Evolutionary conservation across 2,888 invertebrate species (phyloP), one percentile per base, ranked within the genome.

Genomic region (Pyrocoelia pectoralis): DNA sequence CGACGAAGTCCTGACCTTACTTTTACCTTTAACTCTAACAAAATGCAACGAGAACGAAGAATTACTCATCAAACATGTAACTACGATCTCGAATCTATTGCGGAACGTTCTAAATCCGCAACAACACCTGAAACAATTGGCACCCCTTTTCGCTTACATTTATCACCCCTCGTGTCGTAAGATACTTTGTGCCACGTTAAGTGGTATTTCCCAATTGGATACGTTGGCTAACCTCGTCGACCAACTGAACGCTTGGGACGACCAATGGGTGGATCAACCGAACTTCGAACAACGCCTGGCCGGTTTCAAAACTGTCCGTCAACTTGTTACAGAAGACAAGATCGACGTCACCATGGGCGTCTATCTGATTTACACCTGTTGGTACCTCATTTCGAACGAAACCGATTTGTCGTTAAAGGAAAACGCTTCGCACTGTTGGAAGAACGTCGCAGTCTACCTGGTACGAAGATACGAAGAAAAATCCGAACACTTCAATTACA

Each of bases 261-360:
- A 86, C 46, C 88, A 90, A 67, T 93, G 93, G 89, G 86, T 97
- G n/a, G 97, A 97, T 72, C 97, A 98, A 77, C 96, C 97, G 0
- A 95, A 98, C 81, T 96, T 93, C 73, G 89, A 92, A 65, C 85
- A 85, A 71, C 86, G 98, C 71, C 83, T 97, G 15, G 88, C 90
- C 56, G 92, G 92, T 0, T 94, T 94, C 72, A 88, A 87, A 72
- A 82, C 84, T 71, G 87, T 95, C 40, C 87, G 87, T 64, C 76
- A 83, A 46, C 76, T 87, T 57, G 80, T 85, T 10, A 82, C 84
- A 1, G 78, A 84, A 56, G 78, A 83, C 50, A 78, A 80, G 15
- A 81, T 92, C 2, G 86, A 88, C 52, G 78, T 91, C 17, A 87
- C 90, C 68, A 77, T 89, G 12, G 90, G 91, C 0, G 84, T 91